Conservation (phyloP, 2,797 vertebrate genomes). For the Falco concolor region DNA sequence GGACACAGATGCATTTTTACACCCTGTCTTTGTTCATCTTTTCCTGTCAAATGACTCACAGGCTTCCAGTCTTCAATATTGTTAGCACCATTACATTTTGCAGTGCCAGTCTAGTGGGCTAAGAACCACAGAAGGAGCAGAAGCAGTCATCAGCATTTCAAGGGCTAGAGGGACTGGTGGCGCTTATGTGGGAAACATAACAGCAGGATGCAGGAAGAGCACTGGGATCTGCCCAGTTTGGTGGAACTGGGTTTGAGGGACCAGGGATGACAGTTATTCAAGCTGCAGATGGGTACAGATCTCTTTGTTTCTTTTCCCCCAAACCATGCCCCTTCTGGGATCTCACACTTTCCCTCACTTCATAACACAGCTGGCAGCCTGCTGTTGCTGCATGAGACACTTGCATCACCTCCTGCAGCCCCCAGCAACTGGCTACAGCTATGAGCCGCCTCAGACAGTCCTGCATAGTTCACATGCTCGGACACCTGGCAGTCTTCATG, state of each 20-base stretch:
- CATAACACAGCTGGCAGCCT: background rate
- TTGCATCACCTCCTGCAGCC: background rate
- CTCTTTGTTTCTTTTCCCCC: background rate
- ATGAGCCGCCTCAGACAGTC: background rate
- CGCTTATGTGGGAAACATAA: background rate
- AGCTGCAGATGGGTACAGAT: background rate
- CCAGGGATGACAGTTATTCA: background rate
- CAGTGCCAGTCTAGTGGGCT: background rate
- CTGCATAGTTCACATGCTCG: background rate
- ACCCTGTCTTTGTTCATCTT: background rate
- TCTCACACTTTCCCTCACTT: background rate
- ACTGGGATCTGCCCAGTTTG: background rate
- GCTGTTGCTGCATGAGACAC: background rate
- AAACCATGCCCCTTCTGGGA: background rate
- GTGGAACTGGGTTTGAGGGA: background rate
- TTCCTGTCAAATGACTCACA: background rate
- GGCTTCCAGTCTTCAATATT: background rate
- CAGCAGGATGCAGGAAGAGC: background rate
- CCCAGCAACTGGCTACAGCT: background rate
- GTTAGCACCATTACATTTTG: background rate
- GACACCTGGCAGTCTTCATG: background rate
- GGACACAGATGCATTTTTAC: background rate
- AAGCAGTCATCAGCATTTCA: background rate
- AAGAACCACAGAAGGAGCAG: background rate
- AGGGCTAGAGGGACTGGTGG: background rate